Conservation (phyloP, 1,140 invertebrate genomes). For the Teleogryllus occipitalis region DNA sequence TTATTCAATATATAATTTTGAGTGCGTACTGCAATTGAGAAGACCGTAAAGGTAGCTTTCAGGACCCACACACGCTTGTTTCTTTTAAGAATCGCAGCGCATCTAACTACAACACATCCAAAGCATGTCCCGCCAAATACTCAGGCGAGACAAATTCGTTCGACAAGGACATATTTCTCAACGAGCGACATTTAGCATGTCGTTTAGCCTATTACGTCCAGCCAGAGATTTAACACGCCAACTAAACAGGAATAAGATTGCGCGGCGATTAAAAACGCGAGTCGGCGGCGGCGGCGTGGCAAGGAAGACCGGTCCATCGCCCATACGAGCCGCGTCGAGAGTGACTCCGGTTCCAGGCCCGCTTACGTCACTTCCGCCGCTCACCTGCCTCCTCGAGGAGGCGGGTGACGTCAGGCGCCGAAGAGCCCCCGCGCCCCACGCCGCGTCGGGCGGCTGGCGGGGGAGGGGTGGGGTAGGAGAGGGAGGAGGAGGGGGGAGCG, state of each 20-base stretch:
- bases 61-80: no score
- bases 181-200: not conserved
- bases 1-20: no score
- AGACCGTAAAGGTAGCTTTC: no score
- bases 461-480: no score
- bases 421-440: no score
- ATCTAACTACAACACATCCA: no score
- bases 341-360: not conserved
- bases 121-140: no score
- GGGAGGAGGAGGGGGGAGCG: no score
- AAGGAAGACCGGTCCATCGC: not conserved
- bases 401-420: not conserved
- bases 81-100: no score
- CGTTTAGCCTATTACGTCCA: not conserved
- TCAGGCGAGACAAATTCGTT: not conserved
- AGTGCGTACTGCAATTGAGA: no score
- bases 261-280: not conserved
- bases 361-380: not conserved
- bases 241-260: not conserved
- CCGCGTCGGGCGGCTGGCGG: no score
- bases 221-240: not conserved
- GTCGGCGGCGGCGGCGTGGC: not conserved
- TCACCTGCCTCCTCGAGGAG: not conserved
- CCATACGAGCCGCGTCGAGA: not conserved
- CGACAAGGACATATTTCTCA: not conserved